Evolutionary conservation across 2,888 invertebrate species (phyloP).

Genomic region (Gari tellinella): DNA sequence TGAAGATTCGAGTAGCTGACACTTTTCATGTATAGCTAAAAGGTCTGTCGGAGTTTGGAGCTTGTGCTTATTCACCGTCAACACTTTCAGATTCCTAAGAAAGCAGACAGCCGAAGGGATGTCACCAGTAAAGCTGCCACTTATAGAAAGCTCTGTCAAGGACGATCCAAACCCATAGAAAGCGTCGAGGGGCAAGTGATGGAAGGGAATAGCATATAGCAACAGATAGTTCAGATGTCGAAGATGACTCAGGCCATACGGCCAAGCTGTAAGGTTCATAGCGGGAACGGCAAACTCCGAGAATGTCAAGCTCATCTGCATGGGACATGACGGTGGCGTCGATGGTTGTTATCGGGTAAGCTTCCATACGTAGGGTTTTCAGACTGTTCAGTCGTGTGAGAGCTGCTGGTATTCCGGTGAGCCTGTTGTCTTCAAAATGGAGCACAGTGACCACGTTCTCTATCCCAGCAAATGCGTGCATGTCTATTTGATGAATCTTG

Average conservation of each 20-base stretch:
- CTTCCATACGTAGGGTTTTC: not conserved
- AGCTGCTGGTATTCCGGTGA: not conserved
- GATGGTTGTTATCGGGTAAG: slow-evolving; percentile 1
- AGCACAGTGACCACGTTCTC: too few relatives aligned
- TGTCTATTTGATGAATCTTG: too few relatives aligned
- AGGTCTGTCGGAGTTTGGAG: too few relatives aligned
- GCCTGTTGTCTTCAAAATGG: slow-evolving; percentile 5
- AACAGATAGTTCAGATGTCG: not conserved
- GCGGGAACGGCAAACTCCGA: not conserved
- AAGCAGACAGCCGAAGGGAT: slow-evolving; percentile 3
- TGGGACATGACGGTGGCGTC: not conserved
- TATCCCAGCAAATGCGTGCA: too few relatives aligned
- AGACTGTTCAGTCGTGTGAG: slow-evolving; percentile 3
- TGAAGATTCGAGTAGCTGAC: too few relatives aligned
- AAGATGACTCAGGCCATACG: not conserved
- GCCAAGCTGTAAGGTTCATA: not conserved
- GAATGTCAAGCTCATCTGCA: not conserved
- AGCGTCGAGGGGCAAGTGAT: not conserved
- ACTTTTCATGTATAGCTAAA: too few relatives aligned
- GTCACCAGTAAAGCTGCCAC: not conserved
- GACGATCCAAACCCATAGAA: not conserved
- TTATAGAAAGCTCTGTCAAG: not conserved
- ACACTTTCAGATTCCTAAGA: not conserved
- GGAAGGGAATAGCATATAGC: not conserved
- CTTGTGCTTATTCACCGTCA: too few relatives aligned